phyloP scores from a whole-genome alignment of 2,797 vertebrate genomes.

The Myioborus miniatus region DNA sequence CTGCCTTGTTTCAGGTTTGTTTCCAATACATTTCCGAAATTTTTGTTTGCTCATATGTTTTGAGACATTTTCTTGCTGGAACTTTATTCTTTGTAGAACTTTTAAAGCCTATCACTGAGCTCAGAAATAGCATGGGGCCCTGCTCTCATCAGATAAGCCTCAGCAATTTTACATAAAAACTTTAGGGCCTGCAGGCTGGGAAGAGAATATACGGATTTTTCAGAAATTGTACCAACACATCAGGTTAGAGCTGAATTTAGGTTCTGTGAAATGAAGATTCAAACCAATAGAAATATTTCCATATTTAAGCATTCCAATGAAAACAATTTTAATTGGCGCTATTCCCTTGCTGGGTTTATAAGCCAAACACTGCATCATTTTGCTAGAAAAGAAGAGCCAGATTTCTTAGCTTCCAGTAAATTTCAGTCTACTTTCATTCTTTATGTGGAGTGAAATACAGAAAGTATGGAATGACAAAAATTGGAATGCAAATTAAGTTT shows the following conservation, averaged over 20 bases:
- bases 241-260: slow-evolving; percentile 23
- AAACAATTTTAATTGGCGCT: slow-evolving; percentile 64
- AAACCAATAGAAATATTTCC: slow-evolving; percentile 45
- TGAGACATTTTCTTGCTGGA: background rate
- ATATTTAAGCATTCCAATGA: slow-evolving; percentile 46
- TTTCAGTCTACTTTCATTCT: slow-evolving; percentile 49
- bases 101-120: background rate
- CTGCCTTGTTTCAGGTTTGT: background rate
- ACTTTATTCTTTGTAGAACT: background rate
- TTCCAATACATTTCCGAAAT: background rate
- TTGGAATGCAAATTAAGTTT: slow-evolving; percentile 41
- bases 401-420: slow-evolving; percentile 30
- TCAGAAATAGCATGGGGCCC: background rate
- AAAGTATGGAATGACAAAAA: slow-evolving; percentile 23
- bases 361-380: slow-evolving; percentile 53
- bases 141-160: background rate
- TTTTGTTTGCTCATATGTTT: background rate
- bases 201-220: background rate
- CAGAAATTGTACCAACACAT: background rate
- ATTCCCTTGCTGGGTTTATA: slow-evolving; percentile 39
- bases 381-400: slow-evolving; percentile 28
- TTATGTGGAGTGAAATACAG: background rate
- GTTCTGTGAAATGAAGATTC: slow-evolving; percentile 40
- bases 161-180: background rate
- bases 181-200: background rate